Evolutionary conservation across 92 coral and sea anemone species (phyloP), one percentile per base, ranked within the genome.

Genomic region (Desmophyllum pertusum): DNA sequence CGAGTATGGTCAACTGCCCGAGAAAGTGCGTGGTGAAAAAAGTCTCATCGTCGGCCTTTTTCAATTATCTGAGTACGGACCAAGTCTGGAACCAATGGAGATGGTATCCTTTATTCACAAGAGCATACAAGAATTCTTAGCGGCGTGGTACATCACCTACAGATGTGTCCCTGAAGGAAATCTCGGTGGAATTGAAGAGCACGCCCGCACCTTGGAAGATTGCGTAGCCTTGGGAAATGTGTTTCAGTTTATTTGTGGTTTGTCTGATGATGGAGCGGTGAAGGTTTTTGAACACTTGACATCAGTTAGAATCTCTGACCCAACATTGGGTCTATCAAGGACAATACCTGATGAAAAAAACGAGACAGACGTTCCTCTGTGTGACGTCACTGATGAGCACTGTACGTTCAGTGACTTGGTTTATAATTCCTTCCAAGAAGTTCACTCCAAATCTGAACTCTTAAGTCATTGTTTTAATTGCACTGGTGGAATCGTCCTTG

Each of bases 91-190:
- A 50, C 84, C 88, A 29, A 69, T 27, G 46, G 72, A 37, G 45
- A 78, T 66, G 64, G 84, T 85, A 33, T 85, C 88, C 68, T 84
- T 76, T 35, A 45, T 76, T 10, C 83, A 76, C 70, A 77, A 68
- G 53, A 63, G 62, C 64, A 64, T 85, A 41, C 84, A 85, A 71
- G 88, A 85, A 31, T 77, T 42, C 55, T 21, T 85, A 45, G 88
- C 84, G 17, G 88, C 78, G 1, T 85, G 81, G 83, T 77, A 77
- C 78, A 42, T 85, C 51, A 21, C 70, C 3, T 21, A 66, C 79
- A 36, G 23, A n/a, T n/a, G n/a, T n/a, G n/a, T n/a, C n/a, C n/a
- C n/a, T n/a, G n/a, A n/a, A n/a, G n/a, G n/a, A n/a, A n/a, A n/a
- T n/a, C n/a, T n/a, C n/a, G n/a, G n/a, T n/a, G n/a, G 17, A 25